Conservation (phyloP, 2,797 vertebrate genomes). For the Bothrops alternatus region DNA sequence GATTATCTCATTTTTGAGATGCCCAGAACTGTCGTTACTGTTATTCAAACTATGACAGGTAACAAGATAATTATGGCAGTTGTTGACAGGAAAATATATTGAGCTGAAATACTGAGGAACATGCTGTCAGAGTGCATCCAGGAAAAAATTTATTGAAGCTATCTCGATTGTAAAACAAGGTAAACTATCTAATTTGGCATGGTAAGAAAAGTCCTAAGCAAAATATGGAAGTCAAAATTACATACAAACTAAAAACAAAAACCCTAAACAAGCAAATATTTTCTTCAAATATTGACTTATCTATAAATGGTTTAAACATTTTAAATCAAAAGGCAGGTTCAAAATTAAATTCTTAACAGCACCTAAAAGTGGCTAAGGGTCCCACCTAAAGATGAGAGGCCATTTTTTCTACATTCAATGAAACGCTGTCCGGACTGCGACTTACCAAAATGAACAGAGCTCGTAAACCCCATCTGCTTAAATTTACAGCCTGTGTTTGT, state of each 20-base stretch:
- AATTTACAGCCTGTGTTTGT: neutral
- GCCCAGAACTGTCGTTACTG: neutral
- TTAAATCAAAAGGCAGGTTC: slow-evolving; percentile 2
- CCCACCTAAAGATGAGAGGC: neutral
- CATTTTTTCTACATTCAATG: neutral
- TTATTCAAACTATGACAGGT: slow-evolving; percentile 9
- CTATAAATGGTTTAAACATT: neutral
- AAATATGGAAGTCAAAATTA: neutral
- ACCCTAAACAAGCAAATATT: neutral
- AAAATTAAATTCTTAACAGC: neutral
- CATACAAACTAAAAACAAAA: neutral
- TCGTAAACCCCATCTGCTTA: neutral
- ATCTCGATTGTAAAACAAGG: neutral
- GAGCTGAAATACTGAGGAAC: slow-evolving; percentile 14
- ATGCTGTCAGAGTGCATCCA: neutral
- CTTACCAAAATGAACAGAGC: neutral
- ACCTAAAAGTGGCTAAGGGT: neutral
- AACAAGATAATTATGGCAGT: neutral
- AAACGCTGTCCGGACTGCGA: neutral
- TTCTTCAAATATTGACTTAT: neutral
- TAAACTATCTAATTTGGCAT: neutral
- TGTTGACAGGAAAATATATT: slow-evolving; percentile 2
- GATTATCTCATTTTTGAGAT: neutral
- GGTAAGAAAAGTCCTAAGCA: neutral
- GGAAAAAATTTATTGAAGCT: slow-evolving; percentile 5